These are phyloP conservation scores for Eristalinus sepulchralis DNA, from an alignment of 2,888 invertebrate genomes.

Conservation along the genomic window DNA sequence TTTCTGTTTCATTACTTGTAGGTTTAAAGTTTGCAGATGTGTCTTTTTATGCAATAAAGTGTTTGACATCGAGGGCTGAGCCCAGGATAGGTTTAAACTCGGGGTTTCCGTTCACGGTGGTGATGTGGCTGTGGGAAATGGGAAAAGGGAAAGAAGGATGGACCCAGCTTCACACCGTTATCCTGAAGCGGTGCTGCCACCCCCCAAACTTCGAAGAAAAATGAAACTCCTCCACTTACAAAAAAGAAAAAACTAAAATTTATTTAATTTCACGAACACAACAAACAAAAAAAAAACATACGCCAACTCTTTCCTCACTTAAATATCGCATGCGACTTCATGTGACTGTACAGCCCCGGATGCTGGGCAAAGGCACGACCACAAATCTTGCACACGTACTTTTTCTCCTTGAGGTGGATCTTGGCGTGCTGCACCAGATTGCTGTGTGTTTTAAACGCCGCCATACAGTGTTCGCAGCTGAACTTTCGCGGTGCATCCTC, in stretches of 20 bases:
- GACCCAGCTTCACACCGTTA: too few species aligned
- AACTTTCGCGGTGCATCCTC: slow-evolving; percentile 54
- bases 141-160: too few species aligned
- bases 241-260: too few species aligned
- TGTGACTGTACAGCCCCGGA: slow-evolving; percentile 70
- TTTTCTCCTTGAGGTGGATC: slow-evolving; percentile 62
- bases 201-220: too few species aligned
- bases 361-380: slow-evolving; percentile 69
- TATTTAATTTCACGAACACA: neutral
- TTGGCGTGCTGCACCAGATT: slow-evolving; percentile 61
- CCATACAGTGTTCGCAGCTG: slow-evolving; percentile 43
- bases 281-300: neutral
- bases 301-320: neutral
- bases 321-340: slow-evolving; percentile 63
- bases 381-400: slow-evolving; percentile 68
- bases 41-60: neutral
- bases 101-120: neutral
- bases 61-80: neutral
- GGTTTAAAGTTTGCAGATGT: neutral
- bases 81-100: neutral
- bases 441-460: slow-evolving; percentile 58
- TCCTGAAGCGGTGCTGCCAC: too few species aligned
- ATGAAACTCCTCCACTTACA: too few species aligned
- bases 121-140: neutral
- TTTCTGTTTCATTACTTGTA: neutral